Base-by-base conservation (phyloP, 2,797 vertebrate species). In the Champsocephalus esox region DNA sequence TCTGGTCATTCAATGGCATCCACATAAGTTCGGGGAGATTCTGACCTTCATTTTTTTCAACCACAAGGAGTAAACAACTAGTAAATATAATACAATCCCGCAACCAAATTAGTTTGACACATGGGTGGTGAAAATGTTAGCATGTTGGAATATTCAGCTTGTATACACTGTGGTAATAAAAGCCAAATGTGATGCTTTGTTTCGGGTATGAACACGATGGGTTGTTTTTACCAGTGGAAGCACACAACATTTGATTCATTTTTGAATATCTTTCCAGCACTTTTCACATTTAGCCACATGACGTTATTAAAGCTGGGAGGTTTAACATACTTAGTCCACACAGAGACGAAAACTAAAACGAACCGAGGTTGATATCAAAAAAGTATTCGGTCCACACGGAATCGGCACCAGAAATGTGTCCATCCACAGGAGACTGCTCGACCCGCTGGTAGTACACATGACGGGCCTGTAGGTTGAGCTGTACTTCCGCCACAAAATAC, bases 111-210 rank as follows among this genome's bases (percentile, higher is more conserved):
- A 8, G 0, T 54, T 44, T 52, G 51, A 48, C 55, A 43, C 48
- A 43, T 10, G 46, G 45, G 49, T 44, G 5, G 49, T 70, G 66
- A 76, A 67, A 67, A 79, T 70, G 76, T 86, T 73, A 69, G 58
- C 43, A 57, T 49, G 34, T 82, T 66, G 73, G 48, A 55, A 48
- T 55, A 59, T 44, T 72, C 55, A 17, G 46, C 32, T 77, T 66
- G 51, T 43, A 50, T 71, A 79, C 50, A 69, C 49, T 56, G 65
- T 58, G 24, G 71, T 81, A 83, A 86, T 82, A 76, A 79, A 87
- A 87, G 50, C 62, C 75, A 86, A 86, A 86, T 81, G 73, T 75
- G 69, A 67, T 21, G 21, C 59, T 83, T 73, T 49, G 59, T 61
- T 87, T 79, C 73, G 68, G 54, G 28, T 28, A 0, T 28, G 28